Conservation (phyloP, 92 coral and sea anemone genomes). For the Actinernus sp. region DNA sequence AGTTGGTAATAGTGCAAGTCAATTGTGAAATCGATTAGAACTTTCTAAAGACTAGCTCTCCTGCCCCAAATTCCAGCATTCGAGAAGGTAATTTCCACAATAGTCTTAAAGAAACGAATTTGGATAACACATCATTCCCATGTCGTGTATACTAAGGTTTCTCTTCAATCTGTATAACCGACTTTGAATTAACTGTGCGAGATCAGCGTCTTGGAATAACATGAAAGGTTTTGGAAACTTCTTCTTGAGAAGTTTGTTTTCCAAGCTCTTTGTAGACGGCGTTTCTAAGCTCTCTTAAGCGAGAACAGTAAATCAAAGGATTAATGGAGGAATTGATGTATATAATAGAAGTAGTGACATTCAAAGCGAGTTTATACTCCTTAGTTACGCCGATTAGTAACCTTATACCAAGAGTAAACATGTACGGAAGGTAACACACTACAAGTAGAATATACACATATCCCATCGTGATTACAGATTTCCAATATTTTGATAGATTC, state of each 20-base stretch:
- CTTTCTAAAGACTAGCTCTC: too few relatives aligned
- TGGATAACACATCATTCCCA: too few relatives aligned
- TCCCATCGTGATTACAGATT: constrained; percentile 54
- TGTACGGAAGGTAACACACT: constrained; percentile 55
- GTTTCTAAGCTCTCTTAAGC: constrained; percentile 11
- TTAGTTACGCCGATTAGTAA: constrained; percentile 24
- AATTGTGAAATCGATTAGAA: too few relatives aligned
- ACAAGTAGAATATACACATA: constrained; percentile 40
- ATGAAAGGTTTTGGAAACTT: background rate
- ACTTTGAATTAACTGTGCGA: too few relatives aligned
- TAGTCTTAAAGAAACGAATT: too few relatives aligned
- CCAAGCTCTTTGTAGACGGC: constrained; percentile 11
- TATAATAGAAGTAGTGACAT: constrained; percentile 48
- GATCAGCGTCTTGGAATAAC: background rate
- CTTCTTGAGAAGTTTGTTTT: background rate
- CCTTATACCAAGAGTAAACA: constrained; percentile 16
- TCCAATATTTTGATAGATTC: constrained; percentile 25
- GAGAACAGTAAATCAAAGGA: constrained; percentile 46
- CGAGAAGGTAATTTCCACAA: too few relatives aligned
- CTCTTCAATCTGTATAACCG: too few relatives aligned
- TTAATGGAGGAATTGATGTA: constrained; percentile 57
- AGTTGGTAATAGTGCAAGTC: too few relatives aligned
- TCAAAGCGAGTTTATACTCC: constrained; percentile 34
- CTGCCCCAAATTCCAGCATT: too few relatives aligned
- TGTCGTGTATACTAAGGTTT: too few relatives aligned